Conservation (phyloP, 2,797 vertebrate species). For the Pantherophis vulpinus region DNA sequence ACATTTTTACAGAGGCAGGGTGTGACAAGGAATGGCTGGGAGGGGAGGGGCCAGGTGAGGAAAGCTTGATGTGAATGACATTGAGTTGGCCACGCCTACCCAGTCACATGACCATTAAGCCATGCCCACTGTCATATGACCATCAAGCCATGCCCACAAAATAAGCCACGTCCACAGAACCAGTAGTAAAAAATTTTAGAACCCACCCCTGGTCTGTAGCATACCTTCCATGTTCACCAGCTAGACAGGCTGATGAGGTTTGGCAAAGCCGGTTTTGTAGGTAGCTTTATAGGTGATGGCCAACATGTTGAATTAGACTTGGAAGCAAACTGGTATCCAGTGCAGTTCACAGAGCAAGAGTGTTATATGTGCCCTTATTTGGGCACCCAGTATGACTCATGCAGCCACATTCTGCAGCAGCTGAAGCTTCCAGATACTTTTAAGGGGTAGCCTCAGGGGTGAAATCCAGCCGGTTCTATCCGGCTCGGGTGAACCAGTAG, state of each 20-base stretch:
- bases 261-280: not conserved
- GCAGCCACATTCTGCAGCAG: not conserved
- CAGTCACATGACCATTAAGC: too few relatives aligned
- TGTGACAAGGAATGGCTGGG: too few relatives aligned
- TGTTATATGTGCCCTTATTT: not conserved
- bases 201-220: not conserved
- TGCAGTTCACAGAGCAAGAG: not conserved
- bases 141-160: too few relatives aligned
- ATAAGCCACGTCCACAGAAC: too few relatives aligned
- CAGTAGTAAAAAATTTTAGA: too few relatives aligned
- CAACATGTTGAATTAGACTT: not conserved
- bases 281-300: not conserved
- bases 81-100: too few relatives aligned
- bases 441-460: not conserved
- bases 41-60: too few relatives aligned
- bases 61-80: too few relatives aligned
- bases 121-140: too few relatives aligned
- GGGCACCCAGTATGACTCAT: not conserved
- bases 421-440: not conserved
- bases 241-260: not conserved
- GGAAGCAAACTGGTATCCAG: not conserved
- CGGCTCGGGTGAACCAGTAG: too few relatives aligned
- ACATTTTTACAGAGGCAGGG: too few relatives aligned
- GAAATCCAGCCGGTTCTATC: too few relatives aligned
- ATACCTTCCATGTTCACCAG: not conserved